Percentiles rank a stretch among this genome's conserved stretches.
Conservation (phyloP, 2,113 vertebrate genomes). For the Oophaga pumilio region DNA sequence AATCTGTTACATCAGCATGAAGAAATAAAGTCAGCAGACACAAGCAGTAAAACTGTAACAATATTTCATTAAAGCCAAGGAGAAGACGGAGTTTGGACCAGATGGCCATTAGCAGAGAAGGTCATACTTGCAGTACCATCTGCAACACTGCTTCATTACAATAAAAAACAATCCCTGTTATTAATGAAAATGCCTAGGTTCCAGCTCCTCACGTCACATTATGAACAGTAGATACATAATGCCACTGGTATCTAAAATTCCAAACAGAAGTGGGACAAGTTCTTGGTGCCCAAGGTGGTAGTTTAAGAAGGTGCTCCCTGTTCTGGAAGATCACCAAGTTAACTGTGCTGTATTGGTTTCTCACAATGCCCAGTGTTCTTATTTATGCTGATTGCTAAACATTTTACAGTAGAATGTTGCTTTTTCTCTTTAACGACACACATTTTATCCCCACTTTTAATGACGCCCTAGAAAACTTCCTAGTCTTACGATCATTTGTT, state of each 20-base stretch:
- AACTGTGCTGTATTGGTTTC: not conserved
- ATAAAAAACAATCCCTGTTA: not conserved
- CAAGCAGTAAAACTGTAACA: constrained; percentile 15
- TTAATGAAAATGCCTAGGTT: not conserved
- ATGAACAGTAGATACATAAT: not conserved
- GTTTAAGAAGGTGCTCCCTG: not conserved
- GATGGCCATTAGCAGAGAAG: not conserved
- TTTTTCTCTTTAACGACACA: too few species aligned
- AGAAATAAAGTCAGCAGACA: constrained; percentile 11
- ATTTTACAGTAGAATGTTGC: too few species aligned
- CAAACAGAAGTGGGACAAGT: not conserved
- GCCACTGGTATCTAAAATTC: not conserved
- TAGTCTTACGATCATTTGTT: too few species aligned
- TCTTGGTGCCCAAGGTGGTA: not conserved
- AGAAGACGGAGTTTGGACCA: not conserved
- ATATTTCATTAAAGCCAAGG: not conserved
- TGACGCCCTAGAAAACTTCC: too few species aligned
- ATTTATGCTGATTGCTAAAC: not conserved
- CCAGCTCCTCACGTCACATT: not conserved
- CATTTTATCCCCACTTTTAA: too few species aligned
- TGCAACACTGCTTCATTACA: not conserved
- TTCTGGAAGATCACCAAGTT: too few species aligned
- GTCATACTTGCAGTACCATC: constrained; percentile 6
- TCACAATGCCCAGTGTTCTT: not conserved
- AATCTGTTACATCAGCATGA: constrained; percentile 22